A percentile compares a stretch with the other conserved stretches of the same genome.
These are phyloP conservation scores for Aurelia sp. DNA, from an alignment of 30 jellyfish, hydroid and myxozoan genomes.

Conservation along the genomic window DNA sequence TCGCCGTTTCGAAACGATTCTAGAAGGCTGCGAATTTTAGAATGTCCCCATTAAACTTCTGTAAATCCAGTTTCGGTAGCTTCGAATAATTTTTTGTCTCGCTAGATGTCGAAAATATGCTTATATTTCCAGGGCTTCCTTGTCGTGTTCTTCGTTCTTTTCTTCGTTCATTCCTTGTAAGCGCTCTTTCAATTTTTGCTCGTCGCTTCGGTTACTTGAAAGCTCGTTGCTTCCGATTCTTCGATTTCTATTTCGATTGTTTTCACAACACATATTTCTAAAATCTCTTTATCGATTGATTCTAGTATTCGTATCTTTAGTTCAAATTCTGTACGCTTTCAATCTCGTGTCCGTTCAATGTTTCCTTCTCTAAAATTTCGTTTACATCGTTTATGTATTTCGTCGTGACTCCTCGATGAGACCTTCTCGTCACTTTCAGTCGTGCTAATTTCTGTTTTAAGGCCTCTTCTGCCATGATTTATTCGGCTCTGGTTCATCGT, in stretches of 20 bases:
- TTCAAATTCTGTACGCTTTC: constrained; percentile 10
- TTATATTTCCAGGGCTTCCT: background rate
- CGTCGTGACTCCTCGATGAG: background rate
- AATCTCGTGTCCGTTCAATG: background rate
- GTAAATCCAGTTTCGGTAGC: background rate
- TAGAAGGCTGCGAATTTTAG: background rate
- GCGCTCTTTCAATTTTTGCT: background rate
- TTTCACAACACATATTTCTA: background rate
- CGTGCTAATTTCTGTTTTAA: constrained; percentile 1
- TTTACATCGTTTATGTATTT: background rate
- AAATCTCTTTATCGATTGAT: background rate
- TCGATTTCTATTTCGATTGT: constrained; percentile 9
- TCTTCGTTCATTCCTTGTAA: background rate
- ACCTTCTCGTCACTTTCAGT: background rate
- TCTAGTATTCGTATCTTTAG: constrained; percentile 6
- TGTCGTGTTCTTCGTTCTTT: background rate
- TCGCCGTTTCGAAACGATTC: too few species aligned
- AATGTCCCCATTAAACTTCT: background rate
- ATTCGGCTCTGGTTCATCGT: background rate
- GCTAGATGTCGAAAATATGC: background rate
- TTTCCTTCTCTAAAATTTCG: background rate
- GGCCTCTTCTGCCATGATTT: constrained; percentile 3
- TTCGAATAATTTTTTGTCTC: background rate
- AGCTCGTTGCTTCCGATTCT: constrained; percentile 11
- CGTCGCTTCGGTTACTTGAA: background rate